phyloP scores from a whole-genome alignment of 2,113 vertebrate species.

The Ailuropoda melanoleuca region DNA sequence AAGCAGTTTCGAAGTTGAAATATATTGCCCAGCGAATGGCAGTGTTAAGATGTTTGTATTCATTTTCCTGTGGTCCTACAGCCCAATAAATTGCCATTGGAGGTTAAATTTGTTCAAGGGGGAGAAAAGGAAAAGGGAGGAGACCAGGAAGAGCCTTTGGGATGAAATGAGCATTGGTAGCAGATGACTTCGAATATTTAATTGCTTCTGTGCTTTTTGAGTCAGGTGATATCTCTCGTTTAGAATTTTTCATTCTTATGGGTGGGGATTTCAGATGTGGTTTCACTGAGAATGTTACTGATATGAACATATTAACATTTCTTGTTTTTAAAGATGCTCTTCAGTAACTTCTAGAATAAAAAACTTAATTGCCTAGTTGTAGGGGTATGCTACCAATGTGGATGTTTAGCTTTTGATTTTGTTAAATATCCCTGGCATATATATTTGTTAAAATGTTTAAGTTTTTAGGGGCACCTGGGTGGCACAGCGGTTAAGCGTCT shows the following conservation, averaged over 20 bases:
- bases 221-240: not conserved
- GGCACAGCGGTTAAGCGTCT: too few relatives aligned
- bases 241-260: not conserved
- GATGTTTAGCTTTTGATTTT: not conserved
- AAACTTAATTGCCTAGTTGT: not conserved
- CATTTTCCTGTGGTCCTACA: slow-evolving; percentile 81
- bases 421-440: slow-evolving; percentile 9
- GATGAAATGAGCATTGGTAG: not conserved
- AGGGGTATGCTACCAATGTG: not conserved
- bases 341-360: slow-evolving; percentile 1
- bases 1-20: slow-evolving; percentile 85
- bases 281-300: not conserved
- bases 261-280: not conserved
- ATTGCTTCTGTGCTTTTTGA: slow-evolving; percentile 38
- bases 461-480: too few relatives aligned
- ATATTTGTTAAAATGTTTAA: slow-evolving; percentile 39
- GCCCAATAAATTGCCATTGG: slow-evolving; percentile 82
- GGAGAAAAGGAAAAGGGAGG: not conserved
- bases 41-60: slow-evolving; percentile 83
- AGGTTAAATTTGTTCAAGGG: slow-evolving; percentile 79
- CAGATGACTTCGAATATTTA: not conserved
- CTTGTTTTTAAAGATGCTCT: not conserved
- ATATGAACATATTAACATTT: not conserved
- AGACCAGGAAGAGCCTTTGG: slow-evolving; percentile 39
- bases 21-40: slow-evolving; percentile 79